Conservation (phyloP, 2,797 vertebrate genomes). For the Paedocypris micromegethes region DNA sequence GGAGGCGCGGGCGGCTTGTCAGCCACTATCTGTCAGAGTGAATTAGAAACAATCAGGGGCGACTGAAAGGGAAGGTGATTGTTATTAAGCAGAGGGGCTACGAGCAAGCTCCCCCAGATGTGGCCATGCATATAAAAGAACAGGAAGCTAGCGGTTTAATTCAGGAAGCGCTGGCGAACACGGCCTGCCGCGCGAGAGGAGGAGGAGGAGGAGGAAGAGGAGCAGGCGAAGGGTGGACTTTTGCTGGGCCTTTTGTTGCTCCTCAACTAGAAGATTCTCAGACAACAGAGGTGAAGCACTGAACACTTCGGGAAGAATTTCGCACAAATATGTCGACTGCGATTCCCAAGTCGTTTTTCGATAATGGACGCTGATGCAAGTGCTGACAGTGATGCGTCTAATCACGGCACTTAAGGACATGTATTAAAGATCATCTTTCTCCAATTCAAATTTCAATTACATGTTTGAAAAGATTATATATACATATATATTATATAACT, state of each 20-base stretch:
- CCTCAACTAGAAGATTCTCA: constrained; percentile 99
- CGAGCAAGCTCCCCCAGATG: constrained; percentile 97
- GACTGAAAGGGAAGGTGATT: constrained; percentile 99
- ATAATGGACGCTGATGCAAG: too few species aligned
- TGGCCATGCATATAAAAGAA: constrained; percentile 99
- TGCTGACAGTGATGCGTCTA: too few species aligned
- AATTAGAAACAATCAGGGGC: constrained; percentile 99
- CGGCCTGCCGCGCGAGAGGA: constrained; percentile 83
- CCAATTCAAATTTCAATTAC: too few species aligned
- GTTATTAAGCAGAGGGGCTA: constrained; percentile 99
- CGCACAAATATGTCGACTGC: too few species aligned
- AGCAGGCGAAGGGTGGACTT: constrained; percentile 53
- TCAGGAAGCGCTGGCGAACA: constrained; percentile 92
- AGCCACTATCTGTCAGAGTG: constrained; percentile 99
- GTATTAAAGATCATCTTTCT: too few species aligned
- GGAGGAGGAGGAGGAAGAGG: constrained; percentile 46
- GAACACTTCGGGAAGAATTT: too few species aligned
- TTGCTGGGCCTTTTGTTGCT: constrained; percentile 81
- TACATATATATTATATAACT: too few species aligned
- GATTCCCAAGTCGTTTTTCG: too few species aligned
- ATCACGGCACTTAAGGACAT: too few species aligned
- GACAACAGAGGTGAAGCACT: constrained; percentile 85
- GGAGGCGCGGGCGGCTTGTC: constrained; percentile 97
- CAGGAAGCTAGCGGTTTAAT: constrained; percentile 99
- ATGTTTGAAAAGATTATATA: too few species aligned